A percentile compares a stretch with the other conserved stretches of the same genome.
phyloP scores from a whole-genome alignment of 2,113 vertebrate genomes.

The Thamnaconus septentrionalis region DNA sequence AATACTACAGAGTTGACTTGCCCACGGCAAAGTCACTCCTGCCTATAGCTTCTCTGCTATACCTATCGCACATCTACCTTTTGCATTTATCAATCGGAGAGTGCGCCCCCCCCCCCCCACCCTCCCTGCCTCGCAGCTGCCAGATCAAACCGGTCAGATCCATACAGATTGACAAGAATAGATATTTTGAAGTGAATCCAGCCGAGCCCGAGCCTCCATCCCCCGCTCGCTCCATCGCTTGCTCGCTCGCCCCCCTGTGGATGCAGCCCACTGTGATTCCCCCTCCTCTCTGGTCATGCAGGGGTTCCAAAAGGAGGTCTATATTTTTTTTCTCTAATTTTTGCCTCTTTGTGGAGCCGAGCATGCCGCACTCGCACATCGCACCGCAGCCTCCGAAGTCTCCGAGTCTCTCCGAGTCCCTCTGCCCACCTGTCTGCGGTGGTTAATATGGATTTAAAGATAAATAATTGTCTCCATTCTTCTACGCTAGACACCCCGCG shows the following conservation, averaged over 20 bases:
- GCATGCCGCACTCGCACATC: background rate
- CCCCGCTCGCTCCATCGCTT: slow-evolving; percentile 6
- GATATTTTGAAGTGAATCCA: slow-evolving; percentile 62
- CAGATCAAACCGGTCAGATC: slow-evolving; percentile 66
- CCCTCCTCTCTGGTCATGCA: slow-evolving; percentile 44
- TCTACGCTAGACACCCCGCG: slow-evolving; percentile 49
- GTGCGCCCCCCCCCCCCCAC: slow-evolving; percentile 4
- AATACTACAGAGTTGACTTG: slow-evolving; percentile 45
- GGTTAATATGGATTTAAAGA: slow-evolving; percentile 67
- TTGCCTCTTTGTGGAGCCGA: no score
- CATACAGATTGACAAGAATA: slow-evolving; percentile 62
- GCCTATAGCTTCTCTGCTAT: slow-evolving; percentile 22
- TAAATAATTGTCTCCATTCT: slow-evolving; percentile 59
- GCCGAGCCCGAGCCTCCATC: slow-evolving; percentile 26
- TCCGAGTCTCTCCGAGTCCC: slow-evolving; percentile 22
- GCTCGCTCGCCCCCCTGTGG: slow-evolving; percentile 27
- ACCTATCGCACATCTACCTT: slow-evolving; percentile 15
- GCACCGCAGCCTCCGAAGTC: slow-evolving; percentile 31
- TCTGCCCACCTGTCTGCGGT: slow-evolving; percentile 42
- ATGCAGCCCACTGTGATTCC: slow-evolving; percentile 48
- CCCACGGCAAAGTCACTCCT: slow-evolving; percentile 38
- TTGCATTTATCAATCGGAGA: slow-evolving; percentile 37
- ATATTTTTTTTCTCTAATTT: no score
- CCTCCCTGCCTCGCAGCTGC: slow-evolving; percentile 47
- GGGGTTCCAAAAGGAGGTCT: slow-evolving; percentile 36